These are phyloP conservation scores for Ciona savignyi DNA, from an alignment of 23 tunicate genomes.

Conservation along the genomic window DNA sequence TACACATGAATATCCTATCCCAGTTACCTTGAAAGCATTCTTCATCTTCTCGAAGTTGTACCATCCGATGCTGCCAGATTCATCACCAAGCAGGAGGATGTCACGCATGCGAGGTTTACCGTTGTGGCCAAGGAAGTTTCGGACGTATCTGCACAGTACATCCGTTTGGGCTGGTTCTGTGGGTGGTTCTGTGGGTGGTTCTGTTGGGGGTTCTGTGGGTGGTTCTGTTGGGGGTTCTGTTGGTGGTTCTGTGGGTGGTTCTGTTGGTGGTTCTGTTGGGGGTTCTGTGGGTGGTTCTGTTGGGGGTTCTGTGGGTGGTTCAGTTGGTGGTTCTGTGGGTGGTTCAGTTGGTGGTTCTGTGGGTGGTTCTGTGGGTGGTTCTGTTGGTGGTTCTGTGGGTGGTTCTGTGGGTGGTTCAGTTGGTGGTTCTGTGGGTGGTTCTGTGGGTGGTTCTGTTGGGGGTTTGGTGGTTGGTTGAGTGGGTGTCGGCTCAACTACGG, in stretches of 20 bases:
- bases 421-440: not conserved
- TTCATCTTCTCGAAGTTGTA: conserved; percentile 77
- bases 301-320: not conserved
- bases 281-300: not conserved
- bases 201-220: not conserved
- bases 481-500: not conserved
- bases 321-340: not conserved
- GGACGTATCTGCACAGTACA: conserved; percentile 53
- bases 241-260: not conserved
- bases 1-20: too few species aligned
- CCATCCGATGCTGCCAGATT: conserved; percentile 94
- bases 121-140: conserved; percentile 53
- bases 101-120: conserved; percentile 35
- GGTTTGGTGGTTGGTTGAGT: not conserved
- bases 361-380: not conserved
- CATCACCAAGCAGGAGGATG: conserved; percentile 71
- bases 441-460: not conserved
- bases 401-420: not conserved
- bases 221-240: not conserved
- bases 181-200: not conserved
- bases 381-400: not conserved
- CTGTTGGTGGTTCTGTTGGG: not conserved
- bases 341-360: not conserved
- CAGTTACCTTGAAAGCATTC: conserved; percentile 61
- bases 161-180: conserved; percentile 6